Base-by-base conservation (phyloP, 1,140 invertebrate species). In the Diabrotica virgifera region DNA sequence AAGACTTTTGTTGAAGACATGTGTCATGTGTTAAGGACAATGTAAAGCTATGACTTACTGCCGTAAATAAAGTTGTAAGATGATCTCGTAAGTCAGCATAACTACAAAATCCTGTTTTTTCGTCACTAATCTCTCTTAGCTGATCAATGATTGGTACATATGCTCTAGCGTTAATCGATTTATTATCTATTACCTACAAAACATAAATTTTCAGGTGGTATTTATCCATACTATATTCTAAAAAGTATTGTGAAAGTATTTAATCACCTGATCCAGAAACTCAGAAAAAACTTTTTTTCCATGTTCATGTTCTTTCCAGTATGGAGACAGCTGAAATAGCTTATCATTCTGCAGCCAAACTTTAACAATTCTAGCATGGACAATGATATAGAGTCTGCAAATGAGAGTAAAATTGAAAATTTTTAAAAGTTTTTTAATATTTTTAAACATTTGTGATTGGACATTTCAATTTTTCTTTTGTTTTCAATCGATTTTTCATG, bases 21-120 rank as follows among this genome's bases (percentile, higher is more conserved):
- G n/a, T n/a, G n/a, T n/a, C n/a, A n/a, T n/a, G n/a, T n/a, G n/a
- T 24, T 24, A 24, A 2, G 4, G 24, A 24, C 24, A 24, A 24
- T 24, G 24, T 24, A 24, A 24, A 24, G 4, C 24, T 24, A 24
- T 24, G 14, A 52, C 59, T 65, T 67, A 73, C 70, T 6, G 70
- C 70, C 5, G 66, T 52, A 62, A 66, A 65, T 13, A 72, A 62
- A 0, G 70, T 72, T n/a, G 53, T 8, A 8, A 70, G n/a, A 52
- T 72, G 69, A 53, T 72, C 38, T 3, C 57, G 8, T 9, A 68
- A 54, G 10, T 64, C 61, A 56, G 70, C 56, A 40, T 66, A 54
- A 24, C 5, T 61, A 4, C 56, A 53, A 69, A 69, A 62, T 52
- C 63, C 57, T 2, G 67, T 60, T 36, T 63, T 61, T 24, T 66